phyloP scores from a whole-genome alignment of 2,888 invertebrate species.

The Drosophila diplacantha region DNA sequence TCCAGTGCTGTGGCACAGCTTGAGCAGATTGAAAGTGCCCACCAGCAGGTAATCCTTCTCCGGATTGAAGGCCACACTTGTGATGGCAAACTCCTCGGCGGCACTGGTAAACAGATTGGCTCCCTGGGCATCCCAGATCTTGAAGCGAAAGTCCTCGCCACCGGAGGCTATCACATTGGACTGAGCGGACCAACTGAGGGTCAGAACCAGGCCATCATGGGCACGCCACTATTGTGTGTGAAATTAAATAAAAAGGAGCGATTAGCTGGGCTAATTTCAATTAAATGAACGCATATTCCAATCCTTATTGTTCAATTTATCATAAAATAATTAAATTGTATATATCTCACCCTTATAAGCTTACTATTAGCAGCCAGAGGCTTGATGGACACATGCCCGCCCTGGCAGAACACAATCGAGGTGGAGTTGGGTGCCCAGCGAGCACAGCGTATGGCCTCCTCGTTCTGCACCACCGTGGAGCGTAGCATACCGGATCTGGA shows the following conservation, averaged over 20 bases:
- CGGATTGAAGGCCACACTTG: constrained; percentile 93
- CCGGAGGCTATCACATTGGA: constrained; percentile 95
- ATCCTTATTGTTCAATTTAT: neutral
- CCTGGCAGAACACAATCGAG: constrained; percentile 84
- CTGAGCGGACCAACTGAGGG: constrained; percentile 96
- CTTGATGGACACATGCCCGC: constrained; percentile 83
- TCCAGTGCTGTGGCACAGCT: constrained; percentile 95
- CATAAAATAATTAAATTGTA: neutral
- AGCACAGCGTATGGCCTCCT: constrained; percentile 90
- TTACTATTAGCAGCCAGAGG: constrained; percentile 86
- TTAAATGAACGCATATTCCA: neutral
- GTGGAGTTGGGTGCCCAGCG: constrained; percentile 89
- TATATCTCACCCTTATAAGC: constrained; percentile 81
- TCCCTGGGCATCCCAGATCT: constrained; percentile 96
- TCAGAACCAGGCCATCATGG: constrained; percentile 94
- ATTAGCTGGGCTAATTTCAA: neutral
- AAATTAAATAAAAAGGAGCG: neutral
- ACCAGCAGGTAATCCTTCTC: constrained; percentile 94
- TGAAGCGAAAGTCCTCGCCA: constrained; percentile 91
- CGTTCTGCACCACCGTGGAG: constrained; percentile 90
- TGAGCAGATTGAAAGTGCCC: constrained; percentile 94
- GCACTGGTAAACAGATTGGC: constrained; percentile 91
- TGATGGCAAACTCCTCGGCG: constrained; percentile 93
- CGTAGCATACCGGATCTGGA: constrained; percentile 96
- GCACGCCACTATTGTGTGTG: constrained; percentile 90